Conservation (phyloP, 2,113 vertebrate species). For the Apodemus speciosus region DNA sequence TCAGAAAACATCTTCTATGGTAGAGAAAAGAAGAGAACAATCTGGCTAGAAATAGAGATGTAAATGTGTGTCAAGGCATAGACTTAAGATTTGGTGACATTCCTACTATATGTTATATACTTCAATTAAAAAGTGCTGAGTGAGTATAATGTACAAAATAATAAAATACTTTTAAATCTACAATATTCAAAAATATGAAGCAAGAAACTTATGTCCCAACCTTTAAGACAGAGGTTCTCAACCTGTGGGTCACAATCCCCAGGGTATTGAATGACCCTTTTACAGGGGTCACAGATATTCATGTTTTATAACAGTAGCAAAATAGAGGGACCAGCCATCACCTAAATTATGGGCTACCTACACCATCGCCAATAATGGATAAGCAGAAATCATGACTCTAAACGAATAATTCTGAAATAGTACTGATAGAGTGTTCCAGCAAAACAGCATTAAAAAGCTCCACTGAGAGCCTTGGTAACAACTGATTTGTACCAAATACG, state of each 20-base stretch:
- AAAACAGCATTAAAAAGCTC: neutral
- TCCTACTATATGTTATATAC: neutral
- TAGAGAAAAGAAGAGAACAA: neutral
- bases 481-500: slow-evolving; percentile 30
- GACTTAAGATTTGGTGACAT: slow-evolving; percentile 23
- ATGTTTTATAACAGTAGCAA: neutral
- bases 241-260: neutral
- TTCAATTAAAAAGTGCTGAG: neutral
- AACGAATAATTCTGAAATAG: neutral
- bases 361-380: neutral
- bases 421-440: neutral
- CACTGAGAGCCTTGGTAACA: slow-evolving; percentile 1
- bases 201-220: slow-evolving; percentile 28
- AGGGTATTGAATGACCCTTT: neutral
- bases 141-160: slow-evolving; percentile 26
- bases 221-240: neutral
- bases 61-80: slow-evolving; percentile 13
- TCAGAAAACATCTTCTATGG: neutral
- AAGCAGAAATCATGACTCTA: neutral
- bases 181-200: slow-evolving; percentile 36
- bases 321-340: neutral
- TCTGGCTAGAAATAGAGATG: neutral
- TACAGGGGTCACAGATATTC: neutral
- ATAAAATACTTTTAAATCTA: slow-evolving; percentile 19
- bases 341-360: neutral